These are phyloP conservation scores for Tetramorium simillimum DNA, from an alignment of 1,140 invertebrate species.

Conservation along the genomic window DNA sequence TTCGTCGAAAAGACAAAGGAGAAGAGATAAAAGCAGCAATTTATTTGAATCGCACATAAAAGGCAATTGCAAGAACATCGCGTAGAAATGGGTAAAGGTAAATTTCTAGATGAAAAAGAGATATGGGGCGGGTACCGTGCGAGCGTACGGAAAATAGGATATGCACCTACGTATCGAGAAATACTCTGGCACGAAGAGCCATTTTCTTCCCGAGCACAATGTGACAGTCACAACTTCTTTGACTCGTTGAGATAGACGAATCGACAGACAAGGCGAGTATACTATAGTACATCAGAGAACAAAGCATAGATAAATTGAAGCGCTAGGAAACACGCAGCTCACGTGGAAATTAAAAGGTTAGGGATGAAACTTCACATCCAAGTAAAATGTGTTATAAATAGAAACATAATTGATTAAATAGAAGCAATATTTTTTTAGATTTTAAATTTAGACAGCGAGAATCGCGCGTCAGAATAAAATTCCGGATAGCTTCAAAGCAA, in stretches of 20 bases:
- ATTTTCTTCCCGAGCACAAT: slow-evolving; percentile 25
- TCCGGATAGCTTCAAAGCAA: neutral
- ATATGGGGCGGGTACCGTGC: neutral
- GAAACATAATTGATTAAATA: neutral
- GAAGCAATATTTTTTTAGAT: neutral
- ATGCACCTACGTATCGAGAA: slow-evolving; percentile 13
- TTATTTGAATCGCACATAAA: slow-evolving; percentile 49
- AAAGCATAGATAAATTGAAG: neutral
- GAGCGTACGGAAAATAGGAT: slow-evolving; percentile 26
- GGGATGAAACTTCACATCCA: neutral
- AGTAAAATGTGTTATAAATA: neutral
- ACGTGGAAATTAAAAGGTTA: slow-evolving; percentile 15
- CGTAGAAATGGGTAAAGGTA: slow-evolving; percentile 39
- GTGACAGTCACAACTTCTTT: slow-evolving; percentile 32
- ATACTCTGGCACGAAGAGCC: slow-evolving; percentile 13
- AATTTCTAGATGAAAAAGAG: slow-evolving; percentile 52
- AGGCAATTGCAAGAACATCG: slow-evolving; percentile 45
- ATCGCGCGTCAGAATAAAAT: neutral
- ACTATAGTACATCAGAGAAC: neutral
- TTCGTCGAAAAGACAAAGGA: slow-evolving; percentile 30
- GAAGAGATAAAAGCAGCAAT: slow-evolving; percentile 35
- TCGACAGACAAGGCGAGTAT: slow-evolving; percentile 14
- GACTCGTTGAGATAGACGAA: slow-evolving; percentile 4
- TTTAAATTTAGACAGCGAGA: neutral
- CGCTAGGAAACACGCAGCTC: neutral